Evolutionary conservation across 2,113 vertebrate genomes (phyloP).

Genomic region (Otus sunia): DNA sequence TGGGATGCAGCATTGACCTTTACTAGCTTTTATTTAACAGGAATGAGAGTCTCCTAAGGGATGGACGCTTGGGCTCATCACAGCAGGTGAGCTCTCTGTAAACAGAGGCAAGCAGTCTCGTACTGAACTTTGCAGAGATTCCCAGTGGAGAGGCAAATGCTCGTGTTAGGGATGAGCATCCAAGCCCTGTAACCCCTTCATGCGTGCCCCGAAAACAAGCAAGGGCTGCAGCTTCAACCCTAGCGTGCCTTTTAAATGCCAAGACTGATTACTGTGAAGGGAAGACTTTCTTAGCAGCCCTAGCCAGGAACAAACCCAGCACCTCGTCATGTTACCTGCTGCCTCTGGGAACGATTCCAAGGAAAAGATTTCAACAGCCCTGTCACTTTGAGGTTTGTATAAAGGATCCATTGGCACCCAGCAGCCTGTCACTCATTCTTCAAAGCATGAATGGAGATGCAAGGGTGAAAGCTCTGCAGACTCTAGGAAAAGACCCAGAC

Average conservation of each 20-base stretch:
- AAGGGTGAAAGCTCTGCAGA: not conserved
- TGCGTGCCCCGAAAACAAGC: not conserved
- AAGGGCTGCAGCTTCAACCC: not conserved
- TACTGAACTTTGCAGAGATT: constrained; percentile 60
- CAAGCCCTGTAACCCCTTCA: constrained; percentile 26
- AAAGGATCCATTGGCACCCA: not conserved
- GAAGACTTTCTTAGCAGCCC: too few relatives aligned
- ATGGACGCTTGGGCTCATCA: not conserved
- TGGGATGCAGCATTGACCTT: constrained; percentile 44
- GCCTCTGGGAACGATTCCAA: not conserved
- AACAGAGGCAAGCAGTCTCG: not conserved
- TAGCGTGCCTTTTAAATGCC: accelerated
- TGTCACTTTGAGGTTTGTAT: not conserved
- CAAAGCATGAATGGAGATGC: not conserved
- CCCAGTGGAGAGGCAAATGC: not conserved
- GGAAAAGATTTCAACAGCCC: not conserved
- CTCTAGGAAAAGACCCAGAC: not conserved
- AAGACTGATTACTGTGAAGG: accelerated
- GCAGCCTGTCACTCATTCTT: not conserved
- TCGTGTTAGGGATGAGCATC: not conserved
- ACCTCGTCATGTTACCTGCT: too few relatives aligned
- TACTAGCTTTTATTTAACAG: not conserved
- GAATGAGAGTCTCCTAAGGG: not conserved
- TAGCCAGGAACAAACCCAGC: not conserved
- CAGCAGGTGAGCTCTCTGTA: not conserved